Evolutionary conservation across 2,888 invertebrate species (phyloP).

Genomic region (Acronicta leporina): DNA sequence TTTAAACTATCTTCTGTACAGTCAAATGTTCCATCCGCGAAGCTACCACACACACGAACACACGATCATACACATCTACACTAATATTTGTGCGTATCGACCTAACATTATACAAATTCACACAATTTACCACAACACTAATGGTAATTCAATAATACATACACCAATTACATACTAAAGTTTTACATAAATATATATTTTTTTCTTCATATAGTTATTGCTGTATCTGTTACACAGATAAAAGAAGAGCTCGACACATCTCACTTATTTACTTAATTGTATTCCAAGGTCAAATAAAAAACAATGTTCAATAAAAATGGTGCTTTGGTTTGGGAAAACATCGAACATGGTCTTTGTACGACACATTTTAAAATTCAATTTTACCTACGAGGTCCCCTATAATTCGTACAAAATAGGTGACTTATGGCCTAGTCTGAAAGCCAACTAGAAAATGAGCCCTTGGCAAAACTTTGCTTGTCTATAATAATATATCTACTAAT

Average conservation of each 20-base stretch:
- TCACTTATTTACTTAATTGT: conserved; percentile 80
- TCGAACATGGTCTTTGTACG: conserved; percentile 59
- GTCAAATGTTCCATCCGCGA: conserved; percentile 51
- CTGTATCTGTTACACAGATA: conserved; percentile 87
- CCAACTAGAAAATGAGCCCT: conserved; percentile 34
- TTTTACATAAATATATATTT: conserved; percentile 64
- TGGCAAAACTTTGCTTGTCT: conserved; percentile 2
- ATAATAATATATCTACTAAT: not conserved
- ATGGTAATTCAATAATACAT: conserved; percentile 59
- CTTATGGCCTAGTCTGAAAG: conserved; percentile 35
- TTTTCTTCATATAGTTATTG: conserved; percentile 78
- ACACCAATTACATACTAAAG: conserved; percentile 63
- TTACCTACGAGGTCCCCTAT: conserved; percentile 68
- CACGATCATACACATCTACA: conserved; percentile 74
- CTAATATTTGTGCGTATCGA: conserved; percentile 88
- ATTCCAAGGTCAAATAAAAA: conserved; percentile 60
- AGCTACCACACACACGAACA: conserved; percentile 55
- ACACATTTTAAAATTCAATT: conserved; percentile 53
- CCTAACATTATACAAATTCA: conserved; percentile 74
- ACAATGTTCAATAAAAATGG: conserved; percentile 33
- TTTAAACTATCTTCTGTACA: conserved; percentile 33
- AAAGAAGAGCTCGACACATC: conserved; percentile 82
- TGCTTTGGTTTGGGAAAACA: conserved; percentile 67
- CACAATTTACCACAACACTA: conserved; percentile 64
- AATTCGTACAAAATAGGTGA: conserved; percentile 49